Evolutionary conservation across 1,140 invertebrate species (phyloP).

Genomic region (Lepidotrigona ventralis): DNA sequence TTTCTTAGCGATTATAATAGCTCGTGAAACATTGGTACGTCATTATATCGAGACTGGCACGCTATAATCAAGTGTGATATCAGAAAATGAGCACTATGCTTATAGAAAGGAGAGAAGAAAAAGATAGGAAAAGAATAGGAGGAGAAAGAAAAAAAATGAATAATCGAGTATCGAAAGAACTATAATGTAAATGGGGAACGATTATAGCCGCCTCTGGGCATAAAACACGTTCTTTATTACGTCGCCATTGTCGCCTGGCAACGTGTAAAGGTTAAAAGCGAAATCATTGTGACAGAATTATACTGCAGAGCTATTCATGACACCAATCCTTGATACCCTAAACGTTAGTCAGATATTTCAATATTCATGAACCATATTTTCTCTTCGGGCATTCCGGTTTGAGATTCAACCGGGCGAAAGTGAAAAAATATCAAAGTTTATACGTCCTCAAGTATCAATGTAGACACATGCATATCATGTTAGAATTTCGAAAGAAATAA

Average conservation of each 20-base stretch:
- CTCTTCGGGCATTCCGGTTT: background rate
- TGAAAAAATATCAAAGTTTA: background rate
- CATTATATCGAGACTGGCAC: background rate
- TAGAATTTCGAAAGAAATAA: too few species aligned
- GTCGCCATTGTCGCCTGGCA: background rate
- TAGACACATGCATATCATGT: too few species aligned
- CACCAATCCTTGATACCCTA: background rate
- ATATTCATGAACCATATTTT: background rate
- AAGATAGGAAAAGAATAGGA: background rate
- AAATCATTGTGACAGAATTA: slow-evolving; percentile 3
- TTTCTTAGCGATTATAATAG: background rate
- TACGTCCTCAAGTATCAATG: too few species aligned
- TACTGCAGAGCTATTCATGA: background rate
- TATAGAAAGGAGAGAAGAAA: background rate
- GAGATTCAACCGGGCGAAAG: background rate
- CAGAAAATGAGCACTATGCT: background rate
- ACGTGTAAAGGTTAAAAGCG: background rate
- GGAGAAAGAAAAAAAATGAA: background rate
- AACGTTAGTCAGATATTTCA: background rate
- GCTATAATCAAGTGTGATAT: background rate
- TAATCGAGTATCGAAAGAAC: background rate
- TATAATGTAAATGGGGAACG: slow-evolving; percentile 11
- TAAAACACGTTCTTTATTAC: slow-evolving; percentile 8
- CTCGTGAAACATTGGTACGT: background rate
- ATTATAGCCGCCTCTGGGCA: background rate